Evolutionary conservation across 2,113 vertebrate species (phyloP).

Genomic region (Neomonachus schauinslandi): DNA sequence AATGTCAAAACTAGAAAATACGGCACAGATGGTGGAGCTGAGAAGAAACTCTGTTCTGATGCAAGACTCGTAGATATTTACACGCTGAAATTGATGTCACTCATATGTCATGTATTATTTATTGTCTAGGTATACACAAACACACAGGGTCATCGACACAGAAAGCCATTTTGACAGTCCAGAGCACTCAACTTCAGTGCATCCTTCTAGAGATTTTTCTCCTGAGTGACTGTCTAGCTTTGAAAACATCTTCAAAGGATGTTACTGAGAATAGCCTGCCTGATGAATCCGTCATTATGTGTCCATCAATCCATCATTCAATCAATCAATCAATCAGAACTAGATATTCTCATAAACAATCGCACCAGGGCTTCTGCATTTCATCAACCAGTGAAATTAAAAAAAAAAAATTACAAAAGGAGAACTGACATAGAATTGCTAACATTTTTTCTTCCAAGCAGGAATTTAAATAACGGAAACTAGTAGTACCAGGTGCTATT

Average conservation of each 20-base stretch:
- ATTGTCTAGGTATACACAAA: background rate
- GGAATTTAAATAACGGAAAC: constrained; percentile 26
- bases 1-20: background rate
- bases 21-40: background rate
- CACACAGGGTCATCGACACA: background rate
- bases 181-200: background rate
- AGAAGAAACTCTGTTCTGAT: background rate
- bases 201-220: background rate
- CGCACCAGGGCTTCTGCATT: constrained; percentile 17
- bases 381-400: background rate
- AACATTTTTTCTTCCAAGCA: constrained; percentile 42
- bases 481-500: background rate
- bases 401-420: background rate
- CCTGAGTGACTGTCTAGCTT: constrained; percentile 56
- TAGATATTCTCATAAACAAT: background rate
- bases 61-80: background rate
- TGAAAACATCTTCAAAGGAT: constrained; percentile 58
- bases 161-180: background rate
- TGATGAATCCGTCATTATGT: constrained; percentile 49
- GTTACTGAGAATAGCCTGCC: constrained; percentile 61
- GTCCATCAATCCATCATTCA: constrained; percentile 58
- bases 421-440: background rate
- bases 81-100: background rate
- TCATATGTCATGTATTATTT: background rate
- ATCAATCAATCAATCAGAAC: constrained; percentile 46